Evolutionary conservation across 2,113 vertebrate genomes (phyloP), one percentile per base, ranked within the genome.

Genomic region (Oophaga pumilio): DNA sequence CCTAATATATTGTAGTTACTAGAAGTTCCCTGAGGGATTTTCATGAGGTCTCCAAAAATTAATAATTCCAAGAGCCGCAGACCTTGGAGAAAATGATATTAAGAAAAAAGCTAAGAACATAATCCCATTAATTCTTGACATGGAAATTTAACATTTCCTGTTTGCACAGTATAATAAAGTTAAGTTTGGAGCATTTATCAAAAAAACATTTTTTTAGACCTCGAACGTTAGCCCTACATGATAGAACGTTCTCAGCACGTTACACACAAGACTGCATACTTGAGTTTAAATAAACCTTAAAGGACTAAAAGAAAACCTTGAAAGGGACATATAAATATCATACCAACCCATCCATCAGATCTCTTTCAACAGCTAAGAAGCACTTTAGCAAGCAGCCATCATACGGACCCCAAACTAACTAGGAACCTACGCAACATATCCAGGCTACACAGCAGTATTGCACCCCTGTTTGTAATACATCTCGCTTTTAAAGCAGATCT

Each of bases 61-160:
- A 77, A 50, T 76, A 76, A 76, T 56, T 77, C 50, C 28, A 49
- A 17, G 33, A 73, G 69, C 69, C 20, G 28, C 5, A 73, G 69
- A 73, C 69, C 69, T 73, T 73, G 28, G 69, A 73, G 69, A 73
- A 73, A 73, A 73, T 73, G 15, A 18, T 8, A 43, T 66, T 4
- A 20, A 73, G 33, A 73, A 26, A 66, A 71, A 33, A 18, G 28
- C 26, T 18, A 71, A 73, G 28, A 28, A 49, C 69, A 73, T 73
- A 49, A 73, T 73, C 69, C 69, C 69, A 73, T 73, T 73, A 73
- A 49, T 73, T 73, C 69, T 73, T 20, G 69, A 15, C 20, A 18
- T 18, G 49, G 17, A 73, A 43, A 49, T 49, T 1, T 49, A 73
- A 73, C 69, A 20, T 73, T 73, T 73, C 49, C 28, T 73, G 69